phyloP scores from a whole-genome alignment of 2,888 invertebrate genomes.

The Pristionchus exspectatus region DNA sequence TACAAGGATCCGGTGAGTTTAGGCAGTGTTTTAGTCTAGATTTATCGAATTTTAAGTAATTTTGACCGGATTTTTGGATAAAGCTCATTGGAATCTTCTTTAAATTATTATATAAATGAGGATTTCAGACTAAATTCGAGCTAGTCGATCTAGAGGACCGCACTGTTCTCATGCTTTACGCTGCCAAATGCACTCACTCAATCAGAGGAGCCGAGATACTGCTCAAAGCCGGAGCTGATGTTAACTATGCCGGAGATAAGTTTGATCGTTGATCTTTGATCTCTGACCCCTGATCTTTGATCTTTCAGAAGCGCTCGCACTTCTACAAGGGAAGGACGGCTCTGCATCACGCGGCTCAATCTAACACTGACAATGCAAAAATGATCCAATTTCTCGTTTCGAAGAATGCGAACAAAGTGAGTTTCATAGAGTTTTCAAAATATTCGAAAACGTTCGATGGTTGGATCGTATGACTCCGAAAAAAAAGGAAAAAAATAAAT shows the following conservation, averaged over 20 bases:
- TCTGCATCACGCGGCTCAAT: slow-evolving; percentile 95
- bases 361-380: slow-evolving; percentile 56
- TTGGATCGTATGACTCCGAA: too few species aligned
- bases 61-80: background rate
- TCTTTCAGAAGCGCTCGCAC: background rate
- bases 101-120: background rate
- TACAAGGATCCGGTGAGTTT: slow-evolving; percentile 88
- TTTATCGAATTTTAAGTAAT: background rate
- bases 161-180: slow-evolving; percentile 53
- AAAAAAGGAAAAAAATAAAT: too few species aligned
- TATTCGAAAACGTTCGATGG: slow-evolving; percentile 33
- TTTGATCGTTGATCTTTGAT: background rate
- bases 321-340: slow-evolving; percentile 87
- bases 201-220: slow-evolving; percentile 54
- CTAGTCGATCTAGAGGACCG: slow-evolving; percentile 18
- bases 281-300: background rate
- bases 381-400: slow-evolving; percentile 66
- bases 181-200: slow-evolving; percentile 16
- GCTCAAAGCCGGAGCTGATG: slow-evolving; percentile 59
- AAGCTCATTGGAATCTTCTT: background rate
- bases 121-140: slow-evolving; percentile 10
- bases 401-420: slow-evolving; percentile 67
- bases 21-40: too few species aligned
- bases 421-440: slow-evolving; percentile 50
- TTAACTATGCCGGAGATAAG: slow-evolving; percentile 58